Percentiles rank a stretch among this genome's conserved stretches.
Evolutionary conservation across 2,797 vertebrate species (phyloP).

Genomic region (Galaxias olidus): DNA sequence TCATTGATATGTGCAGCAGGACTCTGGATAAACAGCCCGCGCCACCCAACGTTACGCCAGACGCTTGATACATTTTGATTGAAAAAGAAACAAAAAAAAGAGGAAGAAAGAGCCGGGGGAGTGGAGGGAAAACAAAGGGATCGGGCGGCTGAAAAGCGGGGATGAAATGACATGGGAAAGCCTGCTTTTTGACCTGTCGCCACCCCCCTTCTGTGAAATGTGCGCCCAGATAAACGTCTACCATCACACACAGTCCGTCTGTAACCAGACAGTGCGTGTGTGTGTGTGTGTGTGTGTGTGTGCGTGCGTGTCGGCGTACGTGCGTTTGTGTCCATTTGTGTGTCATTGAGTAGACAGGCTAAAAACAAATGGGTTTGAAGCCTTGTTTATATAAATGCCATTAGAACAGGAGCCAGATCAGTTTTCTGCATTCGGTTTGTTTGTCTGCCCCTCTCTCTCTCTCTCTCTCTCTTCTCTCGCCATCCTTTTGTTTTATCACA

Average conservation of each 20-base stretch:
- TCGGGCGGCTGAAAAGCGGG: neutral
- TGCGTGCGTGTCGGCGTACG: neutral
- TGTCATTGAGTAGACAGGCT: conserved; percentile 9
- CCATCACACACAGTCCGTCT: neutral
- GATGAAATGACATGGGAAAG: conserved; percentile 1
- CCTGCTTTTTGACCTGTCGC: neutral
- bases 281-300: neutral
- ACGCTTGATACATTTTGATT: conserved; percentile 76
- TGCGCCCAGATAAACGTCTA: neutral
- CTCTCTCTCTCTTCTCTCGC: neutral
- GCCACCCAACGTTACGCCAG: conserved; percentile 66
- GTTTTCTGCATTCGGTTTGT: conserved; percentile 9
- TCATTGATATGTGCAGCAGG: conserved; percentile 82
- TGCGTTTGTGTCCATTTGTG: neutral
- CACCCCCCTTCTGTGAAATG: neutral
- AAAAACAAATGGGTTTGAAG: conserved; percentile 19
- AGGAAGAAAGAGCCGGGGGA: conserved; percentile 29
- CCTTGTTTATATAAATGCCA: neutral
- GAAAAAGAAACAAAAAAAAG: conserved; percentile 54
- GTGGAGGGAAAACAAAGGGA: neutral
- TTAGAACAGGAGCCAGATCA: neutral
- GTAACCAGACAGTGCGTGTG: neutral
- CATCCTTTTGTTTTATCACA: conserved; percentile 29
- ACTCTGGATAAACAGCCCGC: conserved; percentile 78
- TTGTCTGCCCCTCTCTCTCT: conserved; percentile 19